These are phyloP conservation scores for Malurus melanocephalus DNA, from an alignment of 2,113 vertebrate species.

Conservation along the genomic window DNA sequence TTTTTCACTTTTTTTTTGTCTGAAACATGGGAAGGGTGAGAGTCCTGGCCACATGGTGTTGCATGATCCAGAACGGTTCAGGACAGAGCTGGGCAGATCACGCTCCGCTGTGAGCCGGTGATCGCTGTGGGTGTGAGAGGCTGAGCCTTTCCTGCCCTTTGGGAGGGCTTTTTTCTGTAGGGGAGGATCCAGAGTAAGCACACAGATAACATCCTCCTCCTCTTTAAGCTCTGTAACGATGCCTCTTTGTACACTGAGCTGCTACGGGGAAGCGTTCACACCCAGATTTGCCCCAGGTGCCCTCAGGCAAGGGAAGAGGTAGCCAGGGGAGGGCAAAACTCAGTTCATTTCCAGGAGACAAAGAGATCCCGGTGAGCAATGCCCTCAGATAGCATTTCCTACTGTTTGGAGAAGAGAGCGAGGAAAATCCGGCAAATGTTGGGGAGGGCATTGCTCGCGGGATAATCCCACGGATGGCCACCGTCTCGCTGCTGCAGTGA, in stretches of 20 bases:
- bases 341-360: constrained; percentile 11
- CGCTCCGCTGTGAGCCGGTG: not conserved
- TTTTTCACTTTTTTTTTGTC: not conserved
- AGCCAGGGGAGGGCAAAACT: constrained; percentile 31
- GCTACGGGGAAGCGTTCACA: not conserved
- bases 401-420: constrained; percentile 7
- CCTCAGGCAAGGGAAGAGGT: constrained; percentile 43
- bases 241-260: not conserved
- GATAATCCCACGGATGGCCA: constrained; percentile 38
- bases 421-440: not conserved
- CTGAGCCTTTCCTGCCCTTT: not conserved
- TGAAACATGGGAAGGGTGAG: not conserved
- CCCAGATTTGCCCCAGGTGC: not conserved
- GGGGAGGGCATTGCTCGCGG: constrained; percentile 64
- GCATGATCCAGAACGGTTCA: fast-evolving
- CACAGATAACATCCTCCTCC: not conserved
- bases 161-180: not conserved
- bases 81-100: not conserved
- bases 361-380: constrained; percentile 64
- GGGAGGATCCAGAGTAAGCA: not conserved
- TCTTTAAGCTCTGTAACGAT: not conserved
- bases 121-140: not conserved
- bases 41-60: not conserved
- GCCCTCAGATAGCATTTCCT: constrained; percentile 25
- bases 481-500: constrained; percentile 18